A percentile compares a stretch with the other conserved stretches of the same genome.
phyloP scores from a whole-genome alignment of 2,888 invertebrate species.

The Campoletis raptor region DNA sequence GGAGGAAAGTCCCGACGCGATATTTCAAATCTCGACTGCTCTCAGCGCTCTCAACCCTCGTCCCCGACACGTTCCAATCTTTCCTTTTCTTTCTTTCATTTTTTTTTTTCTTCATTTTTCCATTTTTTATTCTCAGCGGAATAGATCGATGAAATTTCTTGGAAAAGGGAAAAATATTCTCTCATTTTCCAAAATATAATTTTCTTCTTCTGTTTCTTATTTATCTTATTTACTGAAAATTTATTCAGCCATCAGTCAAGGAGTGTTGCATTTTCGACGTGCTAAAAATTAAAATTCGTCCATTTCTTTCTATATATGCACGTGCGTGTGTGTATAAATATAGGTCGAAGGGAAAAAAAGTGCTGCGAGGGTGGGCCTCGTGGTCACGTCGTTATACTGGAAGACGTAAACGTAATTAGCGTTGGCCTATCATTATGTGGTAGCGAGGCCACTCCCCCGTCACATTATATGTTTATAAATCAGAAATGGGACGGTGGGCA shows the following conservation, averaged over 20 bases:
- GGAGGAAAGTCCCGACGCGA: constrained; percentile 81
- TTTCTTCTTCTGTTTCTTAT: not conserved
- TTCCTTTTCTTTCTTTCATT: constrained; percentile 24
- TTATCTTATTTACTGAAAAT: not conserved
- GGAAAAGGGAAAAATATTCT: constrained; percentile 1
- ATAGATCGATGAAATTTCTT: constrained; percentile 36
- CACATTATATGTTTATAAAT: constrained; percentile 85
- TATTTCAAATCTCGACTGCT: constrained; percentile 81
- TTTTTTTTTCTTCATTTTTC: constrained; percentile 21
- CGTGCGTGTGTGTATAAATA: not conserved
- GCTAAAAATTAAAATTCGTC: constrained; percentile 29
- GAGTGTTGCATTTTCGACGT: constrained; percentile 33
- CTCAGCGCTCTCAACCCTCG: constrained; percentile 67
- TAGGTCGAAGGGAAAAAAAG: constrained; percentile 46
- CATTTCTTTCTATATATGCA: not conserved
- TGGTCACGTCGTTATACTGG: constrained; percentile 60
- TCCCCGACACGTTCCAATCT: constrained; percentile 31
- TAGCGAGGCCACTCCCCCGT: constrained; percentile 85
- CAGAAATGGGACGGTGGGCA: constrained; percentile 78
- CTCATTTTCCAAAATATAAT: not conserved
- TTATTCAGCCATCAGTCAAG: not conserved
- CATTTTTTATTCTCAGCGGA: constrained; percentile 28
- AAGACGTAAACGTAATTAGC: constrained; percentile 84
- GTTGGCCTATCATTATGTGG: constrained; percentile 85
- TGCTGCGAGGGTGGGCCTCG: constrained; percentile 67